phyloP scores from a whole-genome alignment of 2,113 vertebrate species.

The Oceanodroma tethys region DNA sequence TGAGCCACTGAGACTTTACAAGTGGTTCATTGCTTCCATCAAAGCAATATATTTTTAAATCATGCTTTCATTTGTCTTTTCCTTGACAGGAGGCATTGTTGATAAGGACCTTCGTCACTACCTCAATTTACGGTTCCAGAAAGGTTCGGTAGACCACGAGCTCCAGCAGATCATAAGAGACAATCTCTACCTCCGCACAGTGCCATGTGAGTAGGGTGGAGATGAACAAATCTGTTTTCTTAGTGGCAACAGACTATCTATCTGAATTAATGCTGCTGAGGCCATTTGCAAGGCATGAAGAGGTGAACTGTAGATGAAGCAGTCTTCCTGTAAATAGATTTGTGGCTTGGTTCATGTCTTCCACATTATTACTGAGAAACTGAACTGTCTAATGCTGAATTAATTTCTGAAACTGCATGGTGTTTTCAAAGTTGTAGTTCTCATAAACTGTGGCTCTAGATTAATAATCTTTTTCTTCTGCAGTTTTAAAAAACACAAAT shows the following conservation, averaged over 20 bases:
- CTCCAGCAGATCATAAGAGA: constrained; percentile 99
- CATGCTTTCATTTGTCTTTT: neutral
- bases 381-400: neutral
- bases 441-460: neutral
- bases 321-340: neutral
- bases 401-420: neutral
- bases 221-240: neutral
- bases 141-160: constrained; percentile 96
- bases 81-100: constrained; percentile 88
- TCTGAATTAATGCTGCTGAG: neutral
- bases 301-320: neutral
- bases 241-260: accelerated
- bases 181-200: constrained; percentile 98
- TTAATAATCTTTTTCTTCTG: neutral
- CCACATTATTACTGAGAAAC: neutral
- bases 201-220: constrained; percentile 89
- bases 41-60: neutral
- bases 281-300: neutral
- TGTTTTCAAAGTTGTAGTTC: neutral
- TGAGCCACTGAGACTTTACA: neutral
- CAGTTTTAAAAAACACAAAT: neutral
- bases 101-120: constrained; percentile 98
- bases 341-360: neutral
- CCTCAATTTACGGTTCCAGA: constrained; percentile 99
- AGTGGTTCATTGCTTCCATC: neutral